These are phyloP conservation scores for Upupa epops DNA, from an alignment of 2,113 vertebrate genomes.

Conservation along the genomic window DNA sequence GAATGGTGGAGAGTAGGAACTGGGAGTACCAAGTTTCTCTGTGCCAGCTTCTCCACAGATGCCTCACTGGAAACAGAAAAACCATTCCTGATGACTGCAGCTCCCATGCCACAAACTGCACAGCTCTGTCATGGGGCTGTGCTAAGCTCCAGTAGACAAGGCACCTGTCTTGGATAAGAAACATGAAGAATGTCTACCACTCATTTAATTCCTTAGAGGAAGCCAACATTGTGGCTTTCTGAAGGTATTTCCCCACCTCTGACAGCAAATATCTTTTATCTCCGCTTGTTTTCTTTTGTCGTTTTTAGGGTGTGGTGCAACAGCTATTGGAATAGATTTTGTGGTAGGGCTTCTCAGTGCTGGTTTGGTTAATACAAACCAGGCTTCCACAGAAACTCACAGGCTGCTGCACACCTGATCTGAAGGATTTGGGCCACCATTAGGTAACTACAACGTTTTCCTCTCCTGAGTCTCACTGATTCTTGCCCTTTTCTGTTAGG, in stretches of 20 bases:
- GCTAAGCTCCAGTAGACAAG: not conserved
- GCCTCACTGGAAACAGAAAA: too few relatives aligned
- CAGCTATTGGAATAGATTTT: slow-evolving; percentile 13
- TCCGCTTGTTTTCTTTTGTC: slow-evolving; percentile 14
- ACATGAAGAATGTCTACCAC: not conserved
- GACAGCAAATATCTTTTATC: not conserved
- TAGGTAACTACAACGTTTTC: not conserved
- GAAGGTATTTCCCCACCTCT: slow-evolving; percentile 23
- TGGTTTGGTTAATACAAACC: not conserved
- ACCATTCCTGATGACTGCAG: not conserved
- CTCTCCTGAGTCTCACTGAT: not conserved
- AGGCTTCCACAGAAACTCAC: not conserved
- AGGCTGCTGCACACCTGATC: not conserved
- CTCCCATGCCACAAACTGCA: not conserved
- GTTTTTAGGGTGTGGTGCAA: not conserved
- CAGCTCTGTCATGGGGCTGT: not conserved
- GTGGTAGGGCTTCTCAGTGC: not conserved
- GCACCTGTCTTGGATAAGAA: not conserved
- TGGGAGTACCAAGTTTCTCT: not conserved
- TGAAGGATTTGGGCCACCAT: not conserved
- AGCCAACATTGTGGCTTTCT: not conserved
- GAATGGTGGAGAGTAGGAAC: not conserved
- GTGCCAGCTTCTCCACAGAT: not conserved
- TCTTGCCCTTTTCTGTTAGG: not conserved
- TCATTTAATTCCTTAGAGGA: not conserved